Conservation (phyloP, 1,140 invertebrate genomes). For the Lasioglossum albipes region DNA sequence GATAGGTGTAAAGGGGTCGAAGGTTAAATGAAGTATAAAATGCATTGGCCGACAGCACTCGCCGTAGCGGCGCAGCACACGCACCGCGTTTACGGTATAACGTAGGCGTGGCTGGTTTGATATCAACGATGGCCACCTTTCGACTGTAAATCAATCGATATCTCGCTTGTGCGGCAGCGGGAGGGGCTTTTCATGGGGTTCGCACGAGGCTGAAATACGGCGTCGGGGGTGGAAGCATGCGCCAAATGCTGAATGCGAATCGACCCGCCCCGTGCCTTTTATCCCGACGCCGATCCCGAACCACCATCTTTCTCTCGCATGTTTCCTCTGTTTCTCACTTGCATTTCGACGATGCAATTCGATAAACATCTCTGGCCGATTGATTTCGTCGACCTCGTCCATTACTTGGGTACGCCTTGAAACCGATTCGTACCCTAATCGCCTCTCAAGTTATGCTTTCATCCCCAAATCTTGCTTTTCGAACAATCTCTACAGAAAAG, state of each 20-base stretch:
- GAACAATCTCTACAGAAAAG: no score
- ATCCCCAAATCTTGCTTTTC: no score
- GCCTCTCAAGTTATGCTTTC: no score
- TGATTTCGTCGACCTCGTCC: slow-evolving; percentile 34
- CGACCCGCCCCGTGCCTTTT: slow-evolving; percentile 73
- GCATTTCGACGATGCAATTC: slow-evolving; percentile 22
- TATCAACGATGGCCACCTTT: slow-evolving; percentile 80
- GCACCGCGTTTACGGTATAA: slow-evolving; percentile 52
- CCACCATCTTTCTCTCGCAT: slow-evolving; percentile 29
- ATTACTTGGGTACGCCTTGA: slow-evolving; percentile 34
- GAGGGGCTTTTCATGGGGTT: slow-evolving; percentile 69
- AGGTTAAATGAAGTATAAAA: slow-evolving; percentile 56
- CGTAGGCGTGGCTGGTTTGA: slow-evolving; percentile 77
- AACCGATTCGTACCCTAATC: background rate
- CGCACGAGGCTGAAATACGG: slow-evolving; percentile 58
- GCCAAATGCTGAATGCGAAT: slow-evolving; percentile 71
- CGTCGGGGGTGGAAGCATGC: slow-evolving; percentile 71
- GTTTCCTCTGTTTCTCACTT: background rate
- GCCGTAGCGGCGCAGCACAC: slow-evolving; percentile 41
- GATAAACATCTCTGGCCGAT: slow-evolving; percentile 46
- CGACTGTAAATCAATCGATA: slow-evolving; percentile 80
- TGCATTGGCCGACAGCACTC: slow-evolving; percentile 54
- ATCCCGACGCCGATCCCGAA: slow-evolving; percentile 48
- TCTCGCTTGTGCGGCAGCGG: slow-evolving; percentile 58
- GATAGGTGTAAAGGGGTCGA: background rate